Base-by-base conservation (phyloP, 2,888 invertebrate species). In the Metopia argyrocephala region DNA sequence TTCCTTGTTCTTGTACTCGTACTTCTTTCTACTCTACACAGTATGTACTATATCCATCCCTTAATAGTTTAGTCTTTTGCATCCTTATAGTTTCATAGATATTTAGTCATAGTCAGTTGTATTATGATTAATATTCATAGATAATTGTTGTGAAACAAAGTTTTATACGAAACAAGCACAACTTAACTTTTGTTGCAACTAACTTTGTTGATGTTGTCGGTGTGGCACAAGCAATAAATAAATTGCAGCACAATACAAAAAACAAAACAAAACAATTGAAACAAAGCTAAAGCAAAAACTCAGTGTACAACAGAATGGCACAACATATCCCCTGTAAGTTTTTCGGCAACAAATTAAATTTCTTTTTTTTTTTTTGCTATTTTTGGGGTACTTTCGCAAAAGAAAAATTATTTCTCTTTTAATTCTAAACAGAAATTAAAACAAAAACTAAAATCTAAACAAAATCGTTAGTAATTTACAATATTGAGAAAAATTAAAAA, bases 41-140 rank as follows among this genome's bases (percentile, higher is more conserved):
- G n/a, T 18, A n/a, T 46, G 46, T 46, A 46, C n/a, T n/a, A n/a
- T n/a, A n/a, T n/a, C n/a, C n/a, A n/a, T n/a, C n/a, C n/a, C n/a
- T n/a, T n/a, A n/a, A n/a, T n/a, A n/a, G n/a, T n/a, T n/a, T n/a
- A n/a, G n/a, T n/a, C n/a, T n/a, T n/a, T n/a, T n/a, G n/a, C n/a
- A n/a, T 12, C 31, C 31, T 31, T 3, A 31, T 31, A 31, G 2
- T 12, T 15, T 27, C n/a, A 56, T 20, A 20, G 9, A 38, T 4
- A 21, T 3, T 12, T 38, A 15, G 3, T 15, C 15, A 38, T 38
- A 38, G 38, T 38, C 38, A 45, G 23, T 45, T 61, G 21, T 50
- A 64, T 74, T 74, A 57, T 68, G 78, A 73, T 73, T 78, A 78
- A 78, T 78, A 64, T 64, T 68, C 50, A 68, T 45, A 73, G 78